phyloP scores from a whole-genome alignment of 2,888 invertebrate species.

The Oegoconia quadripuncta region DNA sequence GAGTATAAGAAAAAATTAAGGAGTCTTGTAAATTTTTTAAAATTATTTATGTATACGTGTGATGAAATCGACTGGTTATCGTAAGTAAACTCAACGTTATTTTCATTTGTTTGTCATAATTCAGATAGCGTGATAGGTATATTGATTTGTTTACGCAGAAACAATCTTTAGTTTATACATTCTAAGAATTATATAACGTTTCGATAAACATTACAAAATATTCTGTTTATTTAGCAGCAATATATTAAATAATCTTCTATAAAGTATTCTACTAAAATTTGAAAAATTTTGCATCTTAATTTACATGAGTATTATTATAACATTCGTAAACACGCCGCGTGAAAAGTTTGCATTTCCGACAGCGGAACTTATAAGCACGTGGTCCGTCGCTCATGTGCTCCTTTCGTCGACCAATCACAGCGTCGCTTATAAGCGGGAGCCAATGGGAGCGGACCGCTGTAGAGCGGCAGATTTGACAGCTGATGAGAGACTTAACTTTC shows the following conservation, averaged over 20 bases:
- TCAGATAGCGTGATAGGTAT: slow-evolving; percentile 11
- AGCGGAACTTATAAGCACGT: slow-evolving; percentile 75
- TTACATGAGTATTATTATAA: too few species aligned
- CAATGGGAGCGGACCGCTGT: slow-evolving; percentile 57
- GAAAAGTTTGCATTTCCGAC: slow-evolving; percentile 54
- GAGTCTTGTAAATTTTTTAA: background rate
- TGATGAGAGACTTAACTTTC: slow-evolving; percentile 57
- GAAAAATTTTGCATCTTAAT: too few species aligned
- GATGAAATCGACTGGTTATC: slow-evolving; percentile 6
- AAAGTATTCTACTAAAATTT: too few species aligned
- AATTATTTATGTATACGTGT: background rate
- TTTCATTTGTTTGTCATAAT: slow-evolving; percentile 2
- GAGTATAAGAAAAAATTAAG: slow-evolving; percentile 2
- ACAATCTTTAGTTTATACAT: slow-evolving; percentile 8
- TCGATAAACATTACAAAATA: background rate
- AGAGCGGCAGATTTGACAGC: slow-evolving; percentile 63
- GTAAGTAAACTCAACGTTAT: slow-evolving; percentile 11
- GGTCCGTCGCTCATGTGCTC: slow-evolving; percentile 70
- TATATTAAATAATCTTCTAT: too few species aligned
- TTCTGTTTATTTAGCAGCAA: too few species aligned
- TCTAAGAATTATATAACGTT: slow-evolving; percentile 13
- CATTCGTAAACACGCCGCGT: too few species aligned
- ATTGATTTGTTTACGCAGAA: slow-evolving; percentile 2
- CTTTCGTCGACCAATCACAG: slow-evolving; percentile 58
- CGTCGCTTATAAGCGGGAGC: slow-evolving; percentile 61